Evolutionary conservation across 2,888 invertebrate species (phyloP).

Genomic region (Dryobota labecula): DNA sequence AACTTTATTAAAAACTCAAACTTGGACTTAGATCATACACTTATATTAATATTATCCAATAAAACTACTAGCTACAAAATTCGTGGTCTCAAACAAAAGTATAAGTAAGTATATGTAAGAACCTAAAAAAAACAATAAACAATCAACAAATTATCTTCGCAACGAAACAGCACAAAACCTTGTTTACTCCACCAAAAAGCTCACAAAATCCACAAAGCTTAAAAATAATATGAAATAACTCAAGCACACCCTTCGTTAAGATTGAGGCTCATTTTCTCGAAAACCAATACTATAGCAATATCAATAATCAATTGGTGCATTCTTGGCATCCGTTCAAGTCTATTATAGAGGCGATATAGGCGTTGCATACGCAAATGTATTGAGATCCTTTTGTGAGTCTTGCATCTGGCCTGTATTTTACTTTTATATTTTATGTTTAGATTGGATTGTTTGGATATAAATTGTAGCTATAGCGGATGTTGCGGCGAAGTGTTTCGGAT

Average conservation of each 20-base stretch:
- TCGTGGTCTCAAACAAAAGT: conserved; percentile 7
- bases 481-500: conserved; percentile 47
- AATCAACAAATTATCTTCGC: conserved; percentile 13
- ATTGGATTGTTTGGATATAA: conserved; percentile 63
- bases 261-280: conserved; percentile 79
- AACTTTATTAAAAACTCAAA: not conserved
- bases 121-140: conserved; percentile 32
- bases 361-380: conserved; percentile 84
- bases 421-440: conserved; percentile 65
- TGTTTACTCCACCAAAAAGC: conserved; percentile 48
- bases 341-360: conserved; percentile 82
- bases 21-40: not conserved
- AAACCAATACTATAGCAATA: conserved; percentile 88
- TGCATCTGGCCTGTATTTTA: conserved; percentile 75
- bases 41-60: not conserved
- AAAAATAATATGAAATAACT: conserved; percentile 65
- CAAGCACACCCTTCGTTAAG: conserved; percentile 73
- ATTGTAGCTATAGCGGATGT: conserved; percentile 61
- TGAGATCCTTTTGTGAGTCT: conserved; percentile 80
- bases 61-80: not conserved
- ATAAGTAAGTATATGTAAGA: too few species aligned
- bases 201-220: conserved; percentile 42
- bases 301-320: conserved; percentile 90
- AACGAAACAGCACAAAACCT: conserved; percentile 40
- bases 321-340: conserved; percentile 89